phyloP scores from a whole-genome alignment of 2,888 invertebrate genomes.

The Pseudoips prasinana region DNA sequence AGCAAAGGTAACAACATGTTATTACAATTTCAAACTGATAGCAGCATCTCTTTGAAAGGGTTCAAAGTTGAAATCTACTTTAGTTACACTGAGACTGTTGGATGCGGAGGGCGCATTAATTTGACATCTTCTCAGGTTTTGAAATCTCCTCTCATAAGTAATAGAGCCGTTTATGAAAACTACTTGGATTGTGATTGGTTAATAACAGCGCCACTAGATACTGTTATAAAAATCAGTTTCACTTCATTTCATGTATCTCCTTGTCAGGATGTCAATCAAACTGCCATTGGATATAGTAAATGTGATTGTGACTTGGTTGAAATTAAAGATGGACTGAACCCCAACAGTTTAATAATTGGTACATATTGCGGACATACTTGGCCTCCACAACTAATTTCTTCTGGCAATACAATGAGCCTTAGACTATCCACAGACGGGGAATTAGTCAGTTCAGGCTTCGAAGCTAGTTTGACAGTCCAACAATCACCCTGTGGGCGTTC shows the following conservation, averaged over 20 bases:
- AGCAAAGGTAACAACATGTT: slow-evolving; percentile 83
- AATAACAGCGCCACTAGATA: slow-evolving; percentile 81
- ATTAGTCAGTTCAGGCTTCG: slow-evolving; percentile 84
- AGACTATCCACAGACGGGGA: slow-evolving; percentile 85
- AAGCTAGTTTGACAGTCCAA: slow-evolving; percentile 75
- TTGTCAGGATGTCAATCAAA: slow-evolving; percentile 62
- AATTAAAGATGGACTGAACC: slow-evolving; percentile 87
- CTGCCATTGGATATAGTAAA: slow-evolving; percentile 53
- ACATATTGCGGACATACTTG: slow-evolving; percentile 85
- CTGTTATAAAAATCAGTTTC: slow-evolving; percentile 83
- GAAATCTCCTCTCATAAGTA: slow-evolving; percentile 55
- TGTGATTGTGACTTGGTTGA: slow-evolving; percentile 90
- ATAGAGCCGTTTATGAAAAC: slow-evolving; percentile 80
- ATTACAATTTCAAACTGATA: slow-evolving; percentile 74
- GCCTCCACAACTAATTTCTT: slow-evolving; percentile 82
- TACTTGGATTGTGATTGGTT: slow-evolving; percentile 90
- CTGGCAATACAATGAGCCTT: slow-evolving; percentile 84
- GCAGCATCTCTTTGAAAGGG: slow-evolving; percentile 65
- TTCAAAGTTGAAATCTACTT: slow-evolving; percentile 84
- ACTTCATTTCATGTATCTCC: slow-evolving; percentile 77
- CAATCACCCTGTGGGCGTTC: slow-evolving; percentile 60
- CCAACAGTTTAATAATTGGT: slow-evolving; percentile 84
- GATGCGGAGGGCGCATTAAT: slow-evolving; percentile 83
- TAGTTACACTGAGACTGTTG: no score
- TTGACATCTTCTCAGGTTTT: slow-evolving; percentile 70